Conservation (phyloP, 2,797 vertebrate species). For the Hemibagrus guttatus region DNA sequence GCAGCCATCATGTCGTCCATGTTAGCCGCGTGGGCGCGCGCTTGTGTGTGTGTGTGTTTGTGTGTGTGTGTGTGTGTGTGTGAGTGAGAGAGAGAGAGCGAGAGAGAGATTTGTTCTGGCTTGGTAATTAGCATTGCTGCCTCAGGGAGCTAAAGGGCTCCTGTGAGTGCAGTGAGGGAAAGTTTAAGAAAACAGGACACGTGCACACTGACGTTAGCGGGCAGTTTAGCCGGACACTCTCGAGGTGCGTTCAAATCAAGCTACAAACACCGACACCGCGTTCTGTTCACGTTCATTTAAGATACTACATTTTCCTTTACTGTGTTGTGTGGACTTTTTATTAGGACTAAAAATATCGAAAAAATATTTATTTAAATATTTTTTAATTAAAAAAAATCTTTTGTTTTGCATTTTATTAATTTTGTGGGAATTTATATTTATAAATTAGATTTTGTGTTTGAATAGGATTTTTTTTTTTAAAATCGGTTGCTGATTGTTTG, state of each 20-base stretch:
- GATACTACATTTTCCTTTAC: no score
- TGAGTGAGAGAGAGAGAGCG: not conserved
- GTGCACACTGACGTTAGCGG: slow-evolving; percentile 59
- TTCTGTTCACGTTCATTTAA: slow-evolving; percentile 52
- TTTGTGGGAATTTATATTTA: no score
- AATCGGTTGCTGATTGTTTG: no score
- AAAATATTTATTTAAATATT: no score
- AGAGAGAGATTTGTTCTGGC: slow-evolving; percentile 28
- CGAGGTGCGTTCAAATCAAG: slow-evolving; percentile 40
- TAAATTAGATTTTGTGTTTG: no score
- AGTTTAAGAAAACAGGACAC: slow-evolving; percentile 78
- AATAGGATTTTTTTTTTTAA: no score
- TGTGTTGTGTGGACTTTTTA: no score
- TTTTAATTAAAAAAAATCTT: no score
- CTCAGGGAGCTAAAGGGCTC: slow-evolving; percentile 43
- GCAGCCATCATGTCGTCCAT: not conserved
- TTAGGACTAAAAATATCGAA: no score
- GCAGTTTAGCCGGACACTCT: slow-evolving; percentile 44
- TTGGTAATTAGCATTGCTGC: slow-evolving; percentile 50
- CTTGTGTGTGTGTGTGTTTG: not conserved
- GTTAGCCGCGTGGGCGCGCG: not conserved
- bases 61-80: slow-evolving; percentile 27
- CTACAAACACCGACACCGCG: slow-evolving; percentile 61
- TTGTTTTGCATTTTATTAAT: no score
- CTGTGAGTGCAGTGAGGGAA: slow-evolving; percentile 55